Percentiles rank a stretch among this genome's conserved stretches.
Evolutionary conservation across 2,888 invertebrate species (phyloP).

Genomic region (Sisyra terminalis): DNA sequence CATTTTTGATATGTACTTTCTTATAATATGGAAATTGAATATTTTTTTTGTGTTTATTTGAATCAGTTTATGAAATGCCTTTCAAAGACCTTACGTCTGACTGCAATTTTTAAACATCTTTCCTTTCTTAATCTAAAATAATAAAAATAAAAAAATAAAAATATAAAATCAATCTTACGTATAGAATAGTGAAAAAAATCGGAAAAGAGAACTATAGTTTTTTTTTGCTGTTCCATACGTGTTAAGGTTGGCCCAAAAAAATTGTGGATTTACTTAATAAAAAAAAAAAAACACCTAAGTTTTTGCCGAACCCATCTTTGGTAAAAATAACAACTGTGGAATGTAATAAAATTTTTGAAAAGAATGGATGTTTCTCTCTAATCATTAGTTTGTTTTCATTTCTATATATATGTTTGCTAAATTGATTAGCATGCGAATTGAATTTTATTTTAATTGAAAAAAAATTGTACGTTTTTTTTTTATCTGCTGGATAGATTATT

Average conservation of each 20-base stretch:
- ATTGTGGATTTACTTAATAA: conserved; percentile 8
- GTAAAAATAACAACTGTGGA: conserved; percentile 4
- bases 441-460: not conserved
- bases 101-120: conserved; percentile 25
- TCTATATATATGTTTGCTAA: not conserved
- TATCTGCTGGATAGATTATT: conserved; percentile 4
- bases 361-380: conserved; percentile 9
- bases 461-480: conserved; percentile 1
- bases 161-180: conserved; percentile 13
- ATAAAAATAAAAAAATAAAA: conserved; percentile 20
- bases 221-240: not conserved
- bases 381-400: not conserved
- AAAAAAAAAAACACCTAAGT: conserved; percentile 1
- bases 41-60: conserved; percentile 5
- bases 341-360: conserved; percentile 5
- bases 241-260: conserved; percentile 6
- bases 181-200: not conserved
- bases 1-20: not conserved
- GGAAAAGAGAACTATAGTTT: not conserved
- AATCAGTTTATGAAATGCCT: conserved; percentile 26
- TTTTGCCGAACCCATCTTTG: conserved; percentile 5
- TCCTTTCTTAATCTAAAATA: conserved; percentile 21
- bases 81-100: conserved; percentile 27
- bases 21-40: not conserved
- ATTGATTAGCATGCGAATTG: not conserved